Base-by-base conservation (phyloP, 2,888 invertebrate species). In the Cybosia mesomella region DNA sequence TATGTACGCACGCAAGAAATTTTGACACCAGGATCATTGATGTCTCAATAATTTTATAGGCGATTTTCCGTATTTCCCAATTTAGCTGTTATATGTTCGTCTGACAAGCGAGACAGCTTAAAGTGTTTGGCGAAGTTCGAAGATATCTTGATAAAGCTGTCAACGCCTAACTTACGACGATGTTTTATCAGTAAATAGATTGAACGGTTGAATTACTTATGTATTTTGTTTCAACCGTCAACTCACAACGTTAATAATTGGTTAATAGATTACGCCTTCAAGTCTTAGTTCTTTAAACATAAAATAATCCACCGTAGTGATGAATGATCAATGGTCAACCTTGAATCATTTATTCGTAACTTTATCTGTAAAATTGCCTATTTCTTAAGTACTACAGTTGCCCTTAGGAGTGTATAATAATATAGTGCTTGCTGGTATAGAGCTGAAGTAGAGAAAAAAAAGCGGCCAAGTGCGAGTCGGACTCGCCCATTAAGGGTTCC, bases 31-130 rank as follows among this genome's bases (percentile, higher is more conserved):
- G 18, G 18, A 18, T 7, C 49, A 49, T 15, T 15, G 39, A 15
- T 2, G 39, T 49, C 18, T 49, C 49, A 18, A 49, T 49, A 49
- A 49, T 18, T 49, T 55, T 10, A 55, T 24, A 4, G 2, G 32
- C 28, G n/a, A 22, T 11, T 36, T 22, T 13, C 21, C 1, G 13
- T 39, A 39, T 2, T n/a, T 32, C 58, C 9, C n/a, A 58, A 34
- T 58, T 58, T n/a, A 58, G 0, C 34, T 60, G 43, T 24, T 18
- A 43, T 21, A 55, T 24, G 43, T 32, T 57, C 18, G 34, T 15
- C 28, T 60, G 66, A 61, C 66, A 66, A 60, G 54, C 24, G 39
- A 43, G 43, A 54, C 24, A 66, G 39, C 39, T 59, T 32, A 39
- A n/a, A 61, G 28, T n/a, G 22, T 39, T 32, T 54, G 39, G 13